Evolutionary conservation across 1,140 invertebrate genomes (phyloP).

Genomic region (Euwallacea similis): DNA sequence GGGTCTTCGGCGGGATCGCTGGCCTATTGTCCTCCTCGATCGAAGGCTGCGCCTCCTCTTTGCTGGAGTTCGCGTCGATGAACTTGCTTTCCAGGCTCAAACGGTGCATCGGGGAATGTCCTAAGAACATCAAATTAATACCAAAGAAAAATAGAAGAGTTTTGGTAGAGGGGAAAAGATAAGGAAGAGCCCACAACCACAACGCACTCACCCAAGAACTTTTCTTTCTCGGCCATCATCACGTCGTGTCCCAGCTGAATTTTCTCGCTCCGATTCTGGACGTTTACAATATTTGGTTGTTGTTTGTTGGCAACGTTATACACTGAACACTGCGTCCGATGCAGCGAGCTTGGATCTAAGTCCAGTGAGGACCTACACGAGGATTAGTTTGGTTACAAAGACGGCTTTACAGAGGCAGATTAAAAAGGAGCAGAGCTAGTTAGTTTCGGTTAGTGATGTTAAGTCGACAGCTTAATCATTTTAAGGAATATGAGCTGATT

Average conservation of each 20-base stretch:
- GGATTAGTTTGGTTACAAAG: conserved; percentile 6
- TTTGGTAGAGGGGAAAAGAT: background rate
- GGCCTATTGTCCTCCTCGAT: conserved; percentile 27
- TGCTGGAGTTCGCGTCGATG: conserved; percentile 44
- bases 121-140: conserved; percentile 1
- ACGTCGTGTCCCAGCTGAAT: conserved; percentile 49
- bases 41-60: background rate
- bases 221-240: conserved; percentile 51
- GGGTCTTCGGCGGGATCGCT: conserved; percentile 36
- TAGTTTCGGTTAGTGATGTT: background rate
- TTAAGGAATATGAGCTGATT: no score
- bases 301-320: conserved; percentile 50
- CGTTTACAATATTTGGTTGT: conserved; percentile 50
- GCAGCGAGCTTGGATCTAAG: conserved; percentile 23
- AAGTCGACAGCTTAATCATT: no score
- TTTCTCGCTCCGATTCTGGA: conserved; percentile 44
- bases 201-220: conserved; percentile 47
- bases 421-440: background rate
- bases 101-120: conserved; percentile 11
- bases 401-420: background rate
- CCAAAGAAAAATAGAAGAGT: background rate
- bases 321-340: conserved; percentile 49
- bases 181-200: background rate
- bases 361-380: conserved; percentile 30
- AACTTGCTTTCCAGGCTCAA: conserved; percentile 40